phyloP scores from a whole-genome alignment of 92 coral and sea anemone species.

The Micromussa lordhowensis region DNA sequence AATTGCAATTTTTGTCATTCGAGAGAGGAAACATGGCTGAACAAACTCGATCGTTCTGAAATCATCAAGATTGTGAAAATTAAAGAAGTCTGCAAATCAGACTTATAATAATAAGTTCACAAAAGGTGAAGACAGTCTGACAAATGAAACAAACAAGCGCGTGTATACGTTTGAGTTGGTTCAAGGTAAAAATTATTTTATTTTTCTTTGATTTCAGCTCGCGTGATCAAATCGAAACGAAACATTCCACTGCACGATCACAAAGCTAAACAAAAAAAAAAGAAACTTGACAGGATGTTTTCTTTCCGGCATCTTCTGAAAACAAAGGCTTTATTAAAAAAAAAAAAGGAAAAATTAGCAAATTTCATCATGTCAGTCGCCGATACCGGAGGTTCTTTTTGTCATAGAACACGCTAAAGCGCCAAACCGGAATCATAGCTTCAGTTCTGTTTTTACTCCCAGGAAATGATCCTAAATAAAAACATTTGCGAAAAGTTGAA shows the following conservation, averaged over 20 bases:
- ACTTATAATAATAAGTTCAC: neutral
- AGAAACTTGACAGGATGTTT: constrained; percentile 16
- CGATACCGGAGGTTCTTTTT: constrained; percentile 15
- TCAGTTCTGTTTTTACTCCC: constrained; percentile 4
- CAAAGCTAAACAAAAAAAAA: constrained; percentile 3
- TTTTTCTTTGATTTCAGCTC: neutral
- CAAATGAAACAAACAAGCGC: neutral
- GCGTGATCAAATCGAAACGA: constrained; percentile 20
- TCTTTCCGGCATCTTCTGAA: constrained; percentile 27
- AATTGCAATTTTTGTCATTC: neutral
- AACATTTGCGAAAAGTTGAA: neutral
- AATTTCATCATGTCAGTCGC: constrained; percentile 6
- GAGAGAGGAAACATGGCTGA: neutral
- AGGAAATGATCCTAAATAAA: constrained; percentile 13
- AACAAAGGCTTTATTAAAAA: constrained; percentile 34
- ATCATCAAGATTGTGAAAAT: neutral
- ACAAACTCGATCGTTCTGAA: neutral
- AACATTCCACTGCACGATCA: constrained; percentile 9
- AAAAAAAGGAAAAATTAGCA: neutral
- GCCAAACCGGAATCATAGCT: neutral
- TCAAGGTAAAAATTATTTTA: neutral
- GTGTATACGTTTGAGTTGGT: neutral
- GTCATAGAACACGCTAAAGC: constrained; percentile 31
- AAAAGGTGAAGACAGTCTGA: neutral
- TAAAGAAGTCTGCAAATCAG: neutral